phyloP scores from a whole-genome alignment of 2,113 vertebrate genomes.

The Ophthalmolycus amberensis region DNA sequence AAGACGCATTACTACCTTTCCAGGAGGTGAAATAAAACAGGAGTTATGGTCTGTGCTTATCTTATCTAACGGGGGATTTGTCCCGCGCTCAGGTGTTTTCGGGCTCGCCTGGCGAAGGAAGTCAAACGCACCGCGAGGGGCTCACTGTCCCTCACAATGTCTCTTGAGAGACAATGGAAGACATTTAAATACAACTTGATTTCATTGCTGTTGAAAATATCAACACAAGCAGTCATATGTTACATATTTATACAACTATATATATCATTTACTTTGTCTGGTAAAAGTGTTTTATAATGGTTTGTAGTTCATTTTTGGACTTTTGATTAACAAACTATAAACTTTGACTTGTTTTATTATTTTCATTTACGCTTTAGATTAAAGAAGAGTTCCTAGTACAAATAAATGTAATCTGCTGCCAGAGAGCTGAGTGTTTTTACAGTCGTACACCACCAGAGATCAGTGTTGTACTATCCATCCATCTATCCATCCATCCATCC shows the following conservation, averaged over 20 bases:
- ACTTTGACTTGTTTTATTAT: neutral
- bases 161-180: neutral
- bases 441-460: constrained; percentile 44
- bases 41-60: constrained; percentile 25
- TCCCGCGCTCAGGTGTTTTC: constrained; percentile 28
- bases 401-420: neutral
- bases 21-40: constrained; percentile 36
- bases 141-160: neutral
- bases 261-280: neutral
- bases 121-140: neutral
- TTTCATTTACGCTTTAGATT: neutral
- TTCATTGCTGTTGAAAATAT: neutral
- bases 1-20: neutral
- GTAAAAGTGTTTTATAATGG: neutral
- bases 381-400: neutral
- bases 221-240: neutral
- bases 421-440: neutral
- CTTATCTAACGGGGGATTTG: constrained; percentile 28
- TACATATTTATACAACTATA: neutral
- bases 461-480: constrained; percentile 23
- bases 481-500: constrained; percentile 1
- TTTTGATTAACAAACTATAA: neutral
- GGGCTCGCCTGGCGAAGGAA: constrained; percentile 3
- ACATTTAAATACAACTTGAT: neutral
- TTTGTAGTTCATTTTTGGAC: neutral